A percentile compares a stretch with the other conserved stretches of the same genome.
These are phyloP conservation scores for Microcebus murinus DNA, from an alignment of 2,113 vertebrate species.

Conservation along the genomic window DNA sequence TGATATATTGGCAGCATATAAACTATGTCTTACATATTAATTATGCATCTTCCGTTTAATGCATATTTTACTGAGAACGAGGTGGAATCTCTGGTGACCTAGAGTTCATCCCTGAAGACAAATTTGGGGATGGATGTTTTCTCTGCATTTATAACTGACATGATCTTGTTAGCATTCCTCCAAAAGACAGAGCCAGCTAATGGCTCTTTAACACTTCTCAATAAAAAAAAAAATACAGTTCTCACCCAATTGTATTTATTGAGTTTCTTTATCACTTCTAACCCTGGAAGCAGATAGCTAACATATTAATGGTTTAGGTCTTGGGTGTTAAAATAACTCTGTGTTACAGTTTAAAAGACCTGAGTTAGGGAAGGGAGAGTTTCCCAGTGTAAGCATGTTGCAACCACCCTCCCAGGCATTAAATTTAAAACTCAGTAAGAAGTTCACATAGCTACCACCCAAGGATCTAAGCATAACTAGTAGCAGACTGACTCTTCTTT, in stretches of 20 bases:
- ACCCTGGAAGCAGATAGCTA: neutral
- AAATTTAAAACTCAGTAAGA: neutral
- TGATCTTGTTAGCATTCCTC: neutral
- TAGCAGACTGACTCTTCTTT: neutral
- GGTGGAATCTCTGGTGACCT: neutral
- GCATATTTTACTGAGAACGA: fast-evolving
- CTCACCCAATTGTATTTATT: neutral
- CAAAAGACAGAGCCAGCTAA: neutral
- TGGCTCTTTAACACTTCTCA: neutral
- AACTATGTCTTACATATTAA: neutral
- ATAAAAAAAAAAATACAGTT: neutral
- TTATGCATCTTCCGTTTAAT: neutral
- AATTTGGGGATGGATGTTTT: neutral
- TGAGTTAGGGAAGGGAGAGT: neutral
- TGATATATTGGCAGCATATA: neutral
- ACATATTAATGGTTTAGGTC: neutral
- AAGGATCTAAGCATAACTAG: fast-evolving
- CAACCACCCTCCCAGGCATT: neutral
- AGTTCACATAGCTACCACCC: fast-evolving
- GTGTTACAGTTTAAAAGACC: neutral
- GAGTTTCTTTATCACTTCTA: neutral
- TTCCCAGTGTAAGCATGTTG: neutral
- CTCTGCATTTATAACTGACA: neutral
- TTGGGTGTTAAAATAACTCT: neutral
- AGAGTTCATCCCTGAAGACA: neutral